Evolutionary conservation across 2,888 invertebrate genomes (phyloP), one percentile per base, ranked within the genome.

Genomic region (Alviniconcha strummeri): DNA sequence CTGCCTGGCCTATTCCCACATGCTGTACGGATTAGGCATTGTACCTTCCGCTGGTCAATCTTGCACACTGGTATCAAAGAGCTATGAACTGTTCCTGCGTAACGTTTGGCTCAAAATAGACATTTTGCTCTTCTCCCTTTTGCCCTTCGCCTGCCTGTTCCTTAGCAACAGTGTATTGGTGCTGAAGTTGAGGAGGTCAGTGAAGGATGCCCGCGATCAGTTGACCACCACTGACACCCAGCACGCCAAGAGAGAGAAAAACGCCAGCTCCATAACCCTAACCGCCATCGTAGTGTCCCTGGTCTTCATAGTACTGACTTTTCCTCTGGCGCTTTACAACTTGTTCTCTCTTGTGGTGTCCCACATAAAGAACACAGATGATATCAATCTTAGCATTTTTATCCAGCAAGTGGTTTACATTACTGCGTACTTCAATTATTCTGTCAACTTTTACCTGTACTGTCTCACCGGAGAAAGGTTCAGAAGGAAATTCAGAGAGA

Each of bases 371-470:
- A n/a, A n/a, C n/a, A n/a, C n/a, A n/a, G n/a, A n/a, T n/a, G n/a
- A n/a, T n/a, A n/a, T n/a, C n/a, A n/a, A n/a, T n/a, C n/a, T n/a
- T n/a, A n/a, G n/a, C n/a, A n/a, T n/a, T n/a, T n/a, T n/a, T n/a
- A n/a, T n/a, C n/a, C n/a, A n/a, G n/a, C n/a, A n/a, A n/a, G n/a
- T n/a, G n/a, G n/a, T 57, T 15, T 17, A 19, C 11, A 4, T 17
- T 60, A 4, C n/a, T 19, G 60, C 1, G 19, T 57, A 54, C 15
- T 13, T 55, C 60, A 78, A 78, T 55, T 55, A 55, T 36, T 8
- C 78, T n/a, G 36, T 78, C 36, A 78, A 78, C 36, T 78, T 78
- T 60, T 78, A 60, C 36, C 78, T 78, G 13, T 78, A 78, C 78
- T 36, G 19, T 52, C 57, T 78, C 17, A 78, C 78, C 60, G 78